phyloP scores from a whole-genome alignment of 2,888 invertebrate genomes.

The Proisotoma minuta region DNA sequence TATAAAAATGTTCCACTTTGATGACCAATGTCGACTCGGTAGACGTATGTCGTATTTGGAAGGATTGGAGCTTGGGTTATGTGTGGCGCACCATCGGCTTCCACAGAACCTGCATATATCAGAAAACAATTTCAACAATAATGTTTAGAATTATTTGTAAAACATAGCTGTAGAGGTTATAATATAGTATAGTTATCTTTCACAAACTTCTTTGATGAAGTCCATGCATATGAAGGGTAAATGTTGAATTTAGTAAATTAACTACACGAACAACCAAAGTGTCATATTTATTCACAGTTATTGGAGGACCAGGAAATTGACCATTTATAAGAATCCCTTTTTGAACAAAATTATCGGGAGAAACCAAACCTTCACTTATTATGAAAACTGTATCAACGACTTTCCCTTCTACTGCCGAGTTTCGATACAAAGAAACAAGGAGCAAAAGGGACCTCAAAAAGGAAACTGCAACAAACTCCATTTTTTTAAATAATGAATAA shows the following conservation, averaged over 20 bases:
- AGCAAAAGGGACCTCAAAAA: too few species aligned
- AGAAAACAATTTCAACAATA: too few species aligned
- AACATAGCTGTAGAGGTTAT: too few species aligned
- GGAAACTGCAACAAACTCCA: too few species aligned
- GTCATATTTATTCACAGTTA: not conserved
- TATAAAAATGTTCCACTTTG: constrained; percentile 40
- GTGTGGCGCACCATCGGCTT: constrained; percentile 33
- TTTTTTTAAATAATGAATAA: too few species aligned
- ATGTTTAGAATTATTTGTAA: too few species aligned
- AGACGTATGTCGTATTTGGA: constrained; percentile 26
- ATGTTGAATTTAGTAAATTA: not conserved
- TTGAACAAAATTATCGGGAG: constrained; percentile 3
- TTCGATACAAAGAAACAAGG: too few species aligned
- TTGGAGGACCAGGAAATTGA: not conserved
- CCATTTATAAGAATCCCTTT: constrained; percentile 4
- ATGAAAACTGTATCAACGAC: too few species aligned
- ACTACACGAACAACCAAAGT: not conserved
- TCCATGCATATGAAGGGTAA: constrained; percentile 40
- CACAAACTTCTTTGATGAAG: constrained; percentile 27
- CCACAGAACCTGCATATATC: constrained; percentile 6
- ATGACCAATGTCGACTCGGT: constrained; percentile 25
- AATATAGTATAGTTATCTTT: not conserved
- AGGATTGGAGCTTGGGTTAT: constrained; percentile 35
- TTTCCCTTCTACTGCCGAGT: too few species aligned
- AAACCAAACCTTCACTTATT: not conserved